Evolutionary conservation across 2,113 vertebrate genomes (phyloP), one percentile per base, ranked within the genome.

Genomic region (Leptodactylus fuscus): DNA sequence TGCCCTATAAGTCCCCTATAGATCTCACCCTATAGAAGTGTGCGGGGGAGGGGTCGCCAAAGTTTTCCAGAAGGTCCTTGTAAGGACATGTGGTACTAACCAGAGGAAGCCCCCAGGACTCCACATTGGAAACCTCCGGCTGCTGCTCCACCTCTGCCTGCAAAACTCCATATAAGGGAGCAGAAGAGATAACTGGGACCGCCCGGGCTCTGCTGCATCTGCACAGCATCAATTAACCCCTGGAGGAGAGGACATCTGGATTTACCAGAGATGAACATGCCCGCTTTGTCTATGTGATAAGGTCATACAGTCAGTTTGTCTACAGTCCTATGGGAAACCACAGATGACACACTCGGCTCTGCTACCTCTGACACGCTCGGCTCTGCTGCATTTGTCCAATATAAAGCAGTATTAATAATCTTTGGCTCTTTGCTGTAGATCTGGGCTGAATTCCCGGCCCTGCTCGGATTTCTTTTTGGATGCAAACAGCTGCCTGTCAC

Each of bases 161-260:
- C 44, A 83, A 5, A 74, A n/a, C 81, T 44, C 81, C 81, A 74
- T 74, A 83, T 83, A 83, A 83, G 81, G 81, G 49, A 41, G 20
- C 53, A 5, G 53, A 11, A 27, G 34, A 41, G 36, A 78, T 51
- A 48, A 49, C 27, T 51, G 46, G 51, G 29, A 10, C 46, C 8
- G 13, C 49, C 49, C 5, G 15, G 41, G 41, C 41, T 44, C 41
- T 16, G 46, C 29, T 5, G 8, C 3, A 22, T 2, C 77, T 7
- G 18, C 5, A 16, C 2, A 20, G 5, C 67, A 69, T n/a, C 15
- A 20, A 44, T 6, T 81, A 75, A 83, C 38, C 73, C 41, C 34
- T 27, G 24, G 15, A 3, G 15, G 13, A 18, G 13, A 15, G 29
- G 24, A 2, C 15, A 5, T 15, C 62, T 3, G 8, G 32, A 69